A percentile compares a stretch with the other conserved stretches of the same genome.
phyloP scores from a whole-genome alignment of 2,888 invertebrate species.

The Bedellia somnulentella region DNA sequence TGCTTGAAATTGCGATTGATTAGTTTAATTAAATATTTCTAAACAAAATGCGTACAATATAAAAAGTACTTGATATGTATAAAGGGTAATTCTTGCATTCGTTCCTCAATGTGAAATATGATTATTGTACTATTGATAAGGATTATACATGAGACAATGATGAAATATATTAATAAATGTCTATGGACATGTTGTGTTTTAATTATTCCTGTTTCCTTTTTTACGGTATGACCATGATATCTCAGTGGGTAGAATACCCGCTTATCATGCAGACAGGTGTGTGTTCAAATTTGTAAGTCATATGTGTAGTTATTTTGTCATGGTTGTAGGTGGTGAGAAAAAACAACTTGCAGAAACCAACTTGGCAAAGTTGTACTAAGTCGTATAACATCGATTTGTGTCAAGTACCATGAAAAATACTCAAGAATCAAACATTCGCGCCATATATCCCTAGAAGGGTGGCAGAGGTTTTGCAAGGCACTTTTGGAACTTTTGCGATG shows the following conservation, averaged over 20 bases:
- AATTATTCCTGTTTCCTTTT: neutral
- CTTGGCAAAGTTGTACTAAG: too few relatives aligned
- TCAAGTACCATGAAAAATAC: neutral
- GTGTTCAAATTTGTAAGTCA: too few relatives aligned
- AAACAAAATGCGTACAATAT: slow-evolving; percentile 37
- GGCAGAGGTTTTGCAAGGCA: too few relatives aligned
- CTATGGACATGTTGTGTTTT: slow-evolving; percentile 36
- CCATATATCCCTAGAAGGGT: too few relatives aligned
- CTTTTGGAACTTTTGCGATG: too few relatives aligned
- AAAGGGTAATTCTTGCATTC: slow-evolving; percentile 44
- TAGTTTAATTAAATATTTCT: slow-evolving; percentile 44
- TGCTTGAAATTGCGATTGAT: slow-evolving; percentile 54
- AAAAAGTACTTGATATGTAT: slow-evolving; percentile 28
- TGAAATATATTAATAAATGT: slow-evolving; percentile 59
- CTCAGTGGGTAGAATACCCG: too few relatives aligned
- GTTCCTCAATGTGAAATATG: too few relatives aligned
- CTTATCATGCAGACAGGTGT: too few relatives aligned
- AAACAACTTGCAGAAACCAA: too few relatives aligned
- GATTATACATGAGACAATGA: slow-evolving; percentile 52
- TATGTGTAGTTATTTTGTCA: too few relatives aligned
- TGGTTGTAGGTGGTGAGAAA: too few relatives aligned
- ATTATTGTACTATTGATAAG: slow-evolving; percentile 41
- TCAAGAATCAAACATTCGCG: too few relatives aligned
- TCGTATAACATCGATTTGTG: neutral
- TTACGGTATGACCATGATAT: neutral